Evolutionary conservation across 2,113 vertebrate species (phyloP).

Genomic region (Morphnarchus princeps): DNA sequence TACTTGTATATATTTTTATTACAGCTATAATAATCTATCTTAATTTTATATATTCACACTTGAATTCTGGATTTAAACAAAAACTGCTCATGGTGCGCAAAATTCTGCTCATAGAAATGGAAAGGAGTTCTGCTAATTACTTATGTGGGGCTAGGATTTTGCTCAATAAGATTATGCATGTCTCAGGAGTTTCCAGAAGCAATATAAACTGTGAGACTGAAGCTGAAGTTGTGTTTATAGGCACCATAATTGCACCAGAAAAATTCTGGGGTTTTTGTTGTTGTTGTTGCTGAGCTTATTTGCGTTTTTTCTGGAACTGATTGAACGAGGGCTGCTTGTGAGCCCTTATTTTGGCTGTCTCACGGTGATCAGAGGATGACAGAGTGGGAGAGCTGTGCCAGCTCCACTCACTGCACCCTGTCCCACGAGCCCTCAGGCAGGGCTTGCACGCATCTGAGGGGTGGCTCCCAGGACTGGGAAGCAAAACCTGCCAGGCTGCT

Average conservation of each 20-base stretch:
- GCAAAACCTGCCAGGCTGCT: neutral
- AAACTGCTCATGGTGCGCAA: constrained; percentile 8
- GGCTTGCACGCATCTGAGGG: neutral
- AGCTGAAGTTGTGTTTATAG: neutral
- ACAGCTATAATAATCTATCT: neutral
- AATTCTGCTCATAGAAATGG: neutral
- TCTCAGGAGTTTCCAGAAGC: constrained; percentile 21
- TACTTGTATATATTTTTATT: constrained; percentile 36
- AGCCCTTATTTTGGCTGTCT: constrained; percentile 26
- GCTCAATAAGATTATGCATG: neutral
- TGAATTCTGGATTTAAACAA: constrained; percentile 37
- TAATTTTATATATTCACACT: constrained; percentile 5
- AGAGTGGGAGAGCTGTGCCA: constrained; percentile 2
- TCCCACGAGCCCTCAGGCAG: neutral
- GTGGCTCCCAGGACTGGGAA: neutral
- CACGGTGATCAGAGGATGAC: neutral
- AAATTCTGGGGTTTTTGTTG: neutral
- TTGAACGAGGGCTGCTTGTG: neutral
- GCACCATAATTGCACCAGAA: neutral
- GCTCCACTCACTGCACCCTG: neutral
- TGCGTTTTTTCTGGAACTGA: constrained; percentile 16
- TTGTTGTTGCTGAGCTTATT: neutral
- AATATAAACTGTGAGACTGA: neutral
- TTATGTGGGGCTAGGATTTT: constrained; percentile 4
- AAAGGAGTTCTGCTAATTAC: constrained; percentile 6